Evolutionary conservation across 2,888 invertebrate species (phyloP), one percentile per base, ranked within the genome.

Genomic region (Drosophila anomelani): DNA sequence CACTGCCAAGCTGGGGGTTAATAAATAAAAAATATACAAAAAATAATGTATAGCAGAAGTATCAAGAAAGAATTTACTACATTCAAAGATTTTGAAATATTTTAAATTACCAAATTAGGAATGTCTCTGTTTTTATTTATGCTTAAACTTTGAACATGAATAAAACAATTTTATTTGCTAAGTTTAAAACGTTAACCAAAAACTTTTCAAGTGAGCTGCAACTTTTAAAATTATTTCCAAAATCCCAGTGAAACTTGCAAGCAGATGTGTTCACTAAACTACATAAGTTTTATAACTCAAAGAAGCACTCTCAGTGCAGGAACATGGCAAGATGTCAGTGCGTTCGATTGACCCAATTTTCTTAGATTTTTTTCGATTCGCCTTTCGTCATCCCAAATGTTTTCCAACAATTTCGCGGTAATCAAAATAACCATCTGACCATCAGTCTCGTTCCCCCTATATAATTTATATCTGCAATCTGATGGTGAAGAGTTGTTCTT

Each of bases 381-480:
- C 29, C 67, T 38, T 56, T 26, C 26, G 73, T 72, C 75, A 43
- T 39, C 51, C 46, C 76, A 46, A 66, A 47, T 32, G 34, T 38
- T 61, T 61, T 43, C 47, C 55, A 51, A 43, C 55, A 77, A 80
- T 79, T 81, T 61, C 26, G 54, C 78, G 80, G 78, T 75, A 73
- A 84, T 88, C 86, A 79, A 86, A 85, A 75, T 75, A 75, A 76
- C 62, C 76, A 70, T 81, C 58, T 71, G 51, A 69, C 38, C 70
- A 49, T 23, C 61, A 66, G 49, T 29, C 66, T 55, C 36, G 26
- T 53, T 29, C 58, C 43, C 43, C 51, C 76, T 68, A 61, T 60
- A 77, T 88, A 81, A 85, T 85, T 88, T 79, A 68, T 84, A 84
- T 73, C 78, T 77, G 86, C 84, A 76, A 85, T 88, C 83, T 69